Evolutionary conservation across 2,888 invertebrate species (phyloP), one percentile per base, ranked within the genome.

Genomic region (Dorcus hopei): DNA sequence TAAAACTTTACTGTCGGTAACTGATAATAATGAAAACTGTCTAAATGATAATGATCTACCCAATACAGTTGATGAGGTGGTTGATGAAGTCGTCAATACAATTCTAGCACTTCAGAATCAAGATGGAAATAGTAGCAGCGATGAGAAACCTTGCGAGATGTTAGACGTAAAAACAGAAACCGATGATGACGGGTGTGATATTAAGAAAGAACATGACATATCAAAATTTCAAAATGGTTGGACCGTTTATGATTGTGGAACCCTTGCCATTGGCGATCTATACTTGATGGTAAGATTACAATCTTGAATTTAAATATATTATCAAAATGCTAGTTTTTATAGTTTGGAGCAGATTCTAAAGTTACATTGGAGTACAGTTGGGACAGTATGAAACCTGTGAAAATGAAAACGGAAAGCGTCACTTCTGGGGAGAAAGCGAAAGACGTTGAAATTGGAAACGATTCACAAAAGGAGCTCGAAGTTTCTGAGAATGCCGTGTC

Each of bases 191-290:
- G 70, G 72, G 53, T 51, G 11, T 54, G 54, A 40, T 45, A 61
- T 64, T 8, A 66, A 65, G 42, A 63, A 65, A 43, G 62, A 65
- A 41, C 61, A 64, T 42, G 68, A 73, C 63, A 74, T 78, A 43
- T 66, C 66, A 23, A 83, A 82, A 72, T 81, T 87, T 11, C 76
- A 80, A 61, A 79, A 80, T 59, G 95, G 95, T 0, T 96, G 95
- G 95, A 93, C 90, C 53, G 74, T 84, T 7, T 80, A 84, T 11
- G 89, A 89, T 72, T 87, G 89, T 1, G 90, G 89, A 6, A 88
- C 90, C 38, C 83, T 95, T 43, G 93, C 93, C 3, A 83, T 97
- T 38, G 95, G 95, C 0, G 95, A 97, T 79, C 79, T 96, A 56
- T 95, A 94, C 79, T 82, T 96, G 50, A 93, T 95, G 87, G 90